A percentile compares a stretch with the other conserved stretches of the same genome.
Evolutionary conservation across 2,797 vertebrate genomes (phyloP).

Genomic region (Aulostomus chinensis): DNA sequence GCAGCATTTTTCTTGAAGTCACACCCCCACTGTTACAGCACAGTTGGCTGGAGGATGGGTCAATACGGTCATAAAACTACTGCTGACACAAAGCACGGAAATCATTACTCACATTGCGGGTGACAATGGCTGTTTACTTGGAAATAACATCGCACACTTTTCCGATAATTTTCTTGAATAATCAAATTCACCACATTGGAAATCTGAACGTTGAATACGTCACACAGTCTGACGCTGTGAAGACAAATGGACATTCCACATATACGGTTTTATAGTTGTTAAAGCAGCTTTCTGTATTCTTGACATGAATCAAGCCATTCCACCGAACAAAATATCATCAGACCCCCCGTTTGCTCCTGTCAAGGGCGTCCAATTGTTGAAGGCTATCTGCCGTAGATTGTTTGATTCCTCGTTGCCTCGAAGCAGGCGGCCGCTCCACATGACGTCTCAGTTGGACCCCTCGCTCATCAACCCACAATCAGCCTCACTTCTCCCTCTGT

Average conservation of each 20-base stretch:
- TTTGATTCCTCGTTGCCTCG: constrained; percentile 44
- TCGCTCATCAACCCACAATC: constrained; percentile 27
- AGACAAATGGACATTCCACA: too few relatives aligned
- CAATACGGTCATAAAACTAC: constrained; percentile 42
- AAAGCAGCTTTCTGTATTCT: constrained; percentile 1
- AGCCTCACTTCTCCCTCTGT: constrained; percentile 11
- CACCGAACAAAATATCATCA: constrained; percentile 7
- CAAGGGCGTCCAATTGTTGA: constrained; percentile 6
- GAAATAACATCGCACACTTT: constrained; percentile 29
- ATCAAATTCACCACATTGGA: not conserved
- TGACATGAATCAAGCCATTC: constrained; percentile 7
- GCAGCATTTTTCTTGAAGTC: constrained; percentile 31
- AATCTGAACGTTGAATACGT: constrained; percentile 1
- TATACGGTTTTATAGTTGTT: too few relatives aligned
- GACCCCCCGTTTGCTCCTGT: constrained; percentile 12
- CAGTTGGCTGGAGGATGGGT: constrained; percentile 4
- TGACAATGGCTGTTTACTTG: constrained; percentile 6
- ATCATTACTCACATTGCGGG: constrained; percentile 19
- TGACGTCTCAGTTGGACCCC: constrained; percentile 32
- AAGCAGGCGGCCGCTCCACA: constrained; percentile 23
- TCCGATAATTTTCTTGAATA: constrained; percentile 1
- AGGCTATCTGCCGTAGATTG: constrained; percentile 15
- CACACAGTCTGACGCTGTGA: not conserved
- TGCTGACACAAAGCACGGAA: constrained; percentile 38
- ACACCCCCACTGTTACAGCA: constrained; percentile 14